Evolutionary conservation across 1,140 invertebrate genomes (phyloP).

Genomic region (Riptortus pedestris): DNA sequence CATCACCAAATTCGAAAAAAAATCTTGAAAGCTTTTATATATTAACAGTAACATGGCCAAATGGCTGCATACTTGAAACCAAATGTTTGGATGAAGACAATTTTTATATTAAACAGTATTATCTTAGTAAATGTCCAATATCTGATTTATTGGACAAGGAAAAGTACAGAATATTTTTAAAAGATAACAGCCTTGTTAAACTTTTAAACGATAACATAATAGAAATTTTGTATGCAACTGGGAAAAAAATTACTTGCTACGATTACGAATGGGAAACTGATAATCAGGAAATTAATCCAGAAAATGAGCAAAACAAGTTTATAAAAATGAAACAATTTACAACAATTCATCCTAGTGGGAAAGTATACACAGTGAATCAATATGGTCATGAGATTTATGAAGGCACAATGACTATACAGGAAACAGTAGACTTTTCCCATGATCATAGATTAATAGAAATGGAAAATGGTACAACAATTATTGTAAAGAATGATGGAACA

Average conservation of each 20-base stretch:
- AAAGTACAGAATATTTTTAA: not conserved
- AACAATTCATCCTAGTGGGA: not conserved
- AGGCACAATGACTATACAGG: not conserved
- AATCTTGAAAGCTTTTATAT: not conserved
- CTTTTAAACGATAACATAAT: not conserved
- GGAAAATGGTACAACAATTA: not conserved
- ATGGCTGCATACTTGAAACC: not conserved
- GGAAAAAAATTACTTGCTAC: not conserved
- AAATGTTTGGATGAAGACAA: not conserved
- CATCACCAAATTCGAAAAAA: not conserved
- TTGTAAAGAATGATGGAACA: not conserved
- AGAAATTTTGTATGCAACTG: slow-evolving; percentile 1
- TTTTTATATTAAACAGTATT: not conserved
- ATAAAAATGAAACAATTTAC: not conserved
- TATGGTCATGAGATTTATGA: not conserved
- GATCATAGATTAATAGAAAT: not conserved
- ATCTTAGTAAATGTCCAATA: not conserved
- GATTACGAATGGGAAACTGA: not conserved
- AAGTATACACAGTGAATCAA: not conserved
- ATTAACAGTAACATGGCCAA: not conserved
- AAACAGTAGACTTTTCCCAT: not conserved
- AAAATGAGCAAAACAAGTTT: not conserved
- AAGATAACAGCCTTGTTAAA: not conserved
- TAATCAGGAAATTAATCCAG: not conserved
- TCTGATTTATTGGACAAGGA: not conserved